phyloP scores from a whole-genome alignment of 2,888 invertebrate genomes.

The Aphidoletes aphidimyza region DNA sequence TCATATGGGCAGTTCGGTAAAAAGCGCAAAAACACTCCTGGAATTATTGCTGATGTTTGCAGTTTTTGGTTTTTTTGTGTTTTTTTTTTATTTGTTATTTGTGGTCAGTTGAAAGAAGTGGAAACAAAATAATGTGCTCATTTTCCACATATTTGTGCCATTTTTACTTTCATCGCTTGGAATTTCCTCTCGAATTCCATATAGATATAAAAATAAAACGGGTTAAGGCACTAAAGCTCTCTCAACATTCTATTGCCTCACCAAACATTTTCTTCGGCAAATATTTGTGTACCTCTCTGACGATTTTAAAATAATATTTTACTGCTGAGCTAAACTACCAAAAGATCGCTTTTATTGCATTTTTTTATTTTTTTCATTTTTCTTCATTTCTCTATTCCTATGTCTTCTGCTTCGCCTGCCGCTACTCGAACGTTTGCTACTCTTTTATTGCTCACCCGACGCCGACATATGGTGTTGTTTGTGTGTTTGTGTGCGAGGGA shows the following conservation, averaged over 20 bases:
- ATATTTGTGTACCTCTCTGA: constrained; percentile 22
- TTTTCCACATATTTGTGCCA: not conserved
- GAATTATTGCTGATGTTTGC: constrained; percentile 13
- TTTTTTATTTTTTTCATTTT: not conserved
- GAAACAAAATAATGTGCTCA: not conserved
- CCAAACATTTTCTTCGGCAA: not conserved
- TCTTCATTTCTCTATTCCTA: no score
- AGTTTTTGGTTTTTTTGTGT: no score
- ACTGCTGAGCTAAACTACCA: constrained; percentile 1
- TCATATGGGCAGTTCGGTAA: not conserved
- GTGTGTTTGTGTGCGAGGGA: not conserved
- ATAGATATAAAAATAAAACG: not conserved
- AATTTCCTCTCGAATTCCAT: not conserved
- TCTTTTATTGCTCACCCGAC: no score
- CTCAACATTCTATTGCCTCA: not conserved
- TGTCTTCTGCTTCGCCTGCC: no score
- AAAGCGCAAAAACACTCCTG: not conserved
- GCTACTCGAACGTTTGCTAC: not conserved
- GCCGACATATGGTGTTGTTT: no score
- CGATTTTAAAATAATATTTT: constrained; percentile 27
- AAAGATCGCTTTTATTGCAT: constrained; percentile 2
- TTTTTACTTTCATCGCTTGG: not conserved
- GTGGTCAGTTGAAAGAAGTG: not conserved
- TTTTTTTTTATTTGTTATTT: not conserved
- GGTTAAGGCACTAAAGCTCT: not conserved